Percentiles rank a stretch among this genome's conserved stretches.
Conservation (phyloP, 2,888 invertebrate genomes). For the Homarus gammarus region DNA sequence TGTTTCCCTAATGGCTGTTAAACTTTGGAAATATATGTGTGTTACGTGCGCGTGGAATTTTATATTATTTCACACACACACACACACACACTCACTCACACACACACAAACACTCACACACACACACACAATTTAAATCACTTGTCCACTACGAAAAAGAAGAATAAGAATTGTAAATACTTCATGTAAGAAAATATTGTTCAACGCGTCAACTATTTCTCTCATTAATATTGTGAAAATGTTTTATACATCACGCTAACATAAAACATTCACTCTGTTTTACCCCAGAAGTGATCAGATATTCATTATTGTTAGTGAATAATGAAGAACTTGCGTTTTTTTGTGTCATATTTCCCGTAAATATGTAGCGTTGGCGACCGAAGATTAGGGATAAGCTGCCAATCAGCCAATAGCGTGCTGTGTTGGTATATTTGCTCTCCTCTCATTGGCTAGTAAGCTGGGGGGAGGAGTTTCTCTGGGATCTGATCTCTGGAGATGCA, state of each 20-base stretch:
- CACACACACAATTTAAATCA: too few relatives aligned
- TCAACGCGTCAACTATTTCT: too few relatives aligned
- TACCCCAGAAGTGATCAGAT: too few relatives aligned
- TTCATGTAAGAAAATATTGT: too few relatives aligned
- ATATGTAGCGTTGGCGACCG: conserved; percentile 8
- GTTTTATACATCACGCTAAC: too few relatives aligned
- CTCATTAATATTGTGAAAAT: too few relatives aligned
- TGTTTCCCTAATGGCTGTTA: not conserved
- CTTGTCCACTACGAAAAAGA: too few relatives aligned
- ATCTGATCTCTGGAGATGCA: too few relatives aligned
- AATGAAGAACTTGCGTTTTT: not conserved
- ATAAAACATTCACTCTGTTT: too few relatives aligned
- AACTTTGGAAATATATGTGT: not conserved
- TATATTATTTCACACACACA: not conserved
- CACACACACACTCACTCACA: too few relatives aligned
- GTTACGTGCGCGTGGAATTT: conserved; percentile 13
- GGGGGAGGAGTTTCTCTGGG: not conserved
- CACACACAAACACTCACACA: too few relatives aligned
- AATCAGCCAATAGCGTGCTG: conserved; percentile 14
- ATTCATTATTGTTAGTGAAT: not conserved
- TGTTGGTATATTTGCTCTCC: not conserved
- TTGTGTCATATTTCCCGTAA: not conserved
- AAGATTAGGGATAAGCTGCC: not conserved
- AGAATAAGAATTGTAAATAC: too few relatives aligned
- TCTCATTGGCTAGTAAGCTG: conserved; percentile 4